These are phyloP conservation scores for Microtus ochrogaster DNA, from an alignment of 2,113 vertebrate species.

Conservation along the genomic window DNA sequence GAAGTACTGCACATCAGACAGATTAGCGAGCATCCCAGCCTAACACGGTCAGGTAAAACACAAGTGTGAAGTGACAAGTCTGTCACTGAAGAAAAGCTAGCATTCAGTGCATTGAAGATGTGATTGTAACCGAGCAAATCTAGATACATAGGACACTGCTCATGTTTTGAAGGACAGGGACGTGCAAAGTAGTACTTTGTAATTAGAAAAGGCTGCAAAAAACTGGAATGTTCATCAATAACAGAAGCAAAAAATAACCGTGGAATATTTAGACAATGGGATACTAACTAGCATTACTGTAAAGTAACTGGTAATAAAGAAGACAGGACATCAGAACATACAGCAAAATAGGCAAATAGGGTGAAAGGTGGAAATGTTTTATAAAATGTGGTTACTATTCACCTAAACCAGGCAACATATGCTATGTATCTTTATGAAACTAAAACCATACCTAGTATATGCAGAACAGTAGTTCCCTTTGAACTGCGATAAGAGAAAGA, in stretches of 20 bases:
- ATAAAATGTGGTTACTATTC: no score
- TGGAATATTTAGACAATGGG: not conserved
- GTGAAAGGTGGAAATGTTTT: not conserved
- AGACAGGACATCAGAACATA: not conserved
- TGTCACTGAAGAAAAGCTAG: not conserved
- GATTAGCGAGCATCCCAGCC: not conserved
- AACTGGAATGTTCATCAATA: not conserved
- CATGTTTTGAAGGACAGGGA: not conserved
- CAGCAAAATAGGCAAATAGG: not conserved
- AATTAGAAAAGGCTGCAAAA: not conserved
- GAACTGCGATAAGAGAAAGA: not conserved
- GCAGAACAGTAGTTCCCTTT: not conserved
- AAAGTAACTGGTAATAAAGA: not conserved
- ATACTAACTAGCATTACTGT: not conserved
- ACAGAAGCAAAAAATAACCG: not conserved
- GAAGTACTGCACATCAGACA: not conserved
- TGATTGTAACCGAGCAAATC: not conserved
- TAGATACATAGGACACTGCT: not conserved
- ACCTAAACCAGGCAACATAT: not conserved
- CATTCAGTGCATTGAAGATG: not conserved
- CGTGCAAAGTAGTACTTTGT: accelerated
- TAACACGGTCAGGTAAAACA: not conserved
- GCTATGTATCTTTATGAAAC: not conserved
- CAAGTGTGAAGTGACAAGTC: not conserved
- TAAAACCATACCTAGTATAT: not conserved